A percentile compares a stretch with the other conserved stretches of the same genome.
phyloP scores from a whole-genome alignment of 2,113 vertebrate genomes.

The Oryzias melastigma region DNA sequence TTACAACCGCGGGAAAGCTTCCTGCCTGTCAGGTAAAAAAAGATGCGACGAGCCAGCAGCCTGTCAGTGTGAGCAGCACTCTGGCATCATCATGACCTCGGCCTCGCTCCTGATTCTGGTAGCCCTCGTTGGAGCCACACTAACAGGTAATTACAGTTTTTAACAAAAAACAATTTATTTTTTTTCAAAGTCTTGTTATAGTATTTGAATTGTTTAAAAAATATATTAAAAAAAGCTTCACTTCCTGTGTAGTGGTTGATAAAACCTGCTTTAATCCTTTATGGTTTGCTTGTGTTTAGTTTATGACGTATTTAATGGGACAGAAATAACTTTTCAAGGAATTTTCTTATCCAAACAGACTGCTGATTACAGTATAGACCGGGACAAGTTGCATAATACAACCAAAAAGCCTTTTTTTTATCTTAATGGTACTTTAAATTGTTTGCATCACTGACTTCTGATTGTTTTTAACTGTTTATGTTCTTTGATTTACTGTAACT shows the following conservation, averaged over 20 bases:
- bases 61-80: slow-evolving; percentile 19
- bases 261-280: neutral
- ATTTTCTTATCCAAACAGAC: neutral
- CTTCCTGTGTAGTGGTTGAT: neutral
- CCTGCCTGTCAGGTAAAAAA: slow-evolving; percentile 10
- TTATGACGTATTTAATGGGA: neutral
- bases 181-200: neutral
- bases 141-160: slow-evolving; percentile 40
- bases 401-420: no score
- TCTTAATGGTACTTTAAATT: neutral
- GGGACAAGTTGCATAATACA: no score
- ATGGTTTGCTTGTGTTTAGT: neutral
- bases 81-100: slow-evolving; percentile 41
- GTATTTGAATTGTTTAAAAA: neutral
- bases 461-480: no score
- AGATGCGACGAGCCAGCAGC: slow-evolving; percentile 15
- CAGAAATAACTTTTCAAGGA: neutral
- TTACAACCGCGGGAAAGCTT: slow-evolving; percentile 6
- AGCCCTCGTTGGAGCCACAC: slow-evolving; percentile 13
- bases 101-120: slow-evolving; percentile 39
- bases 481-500: no score
- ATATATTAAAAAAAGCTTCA: neutral
- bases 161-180: neutral
- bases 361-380: neutral
- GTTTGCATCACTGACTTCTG: no score